These are phyloP conservation scores for Sphenopsis melanotis DNA, from an alignment of 2,797 vertebrate genomes.

Conservation along the genomic window DNA sequence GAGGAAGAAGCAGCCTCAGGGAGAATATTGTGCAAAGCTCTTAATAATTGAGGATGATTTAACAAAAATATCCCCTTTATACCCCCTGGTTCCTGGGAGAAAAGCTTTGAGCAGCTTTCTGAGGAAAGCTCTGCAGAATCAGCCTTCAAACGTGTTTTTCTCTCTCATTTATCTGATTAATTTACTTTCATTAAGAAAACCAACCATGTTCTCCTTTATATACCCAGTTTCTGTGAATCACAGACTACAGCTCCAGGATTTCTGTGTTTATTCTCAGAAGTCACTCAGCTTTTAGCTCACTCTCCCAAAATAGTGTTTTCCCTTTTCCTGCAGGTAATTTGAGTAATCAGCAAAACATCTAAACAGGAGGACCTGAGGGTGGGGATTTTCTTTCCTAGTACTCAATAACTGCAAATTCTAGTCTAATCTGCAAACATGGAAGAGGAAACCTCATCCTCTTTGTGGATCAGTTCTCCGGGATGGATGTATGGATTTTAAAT, in stretches of 20 bases:
- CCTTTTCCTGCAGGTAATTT: not conserved
- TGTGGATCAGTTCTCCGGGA: accelerated
- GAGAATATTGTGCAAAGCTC: not conserved
- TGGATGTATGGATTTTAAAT: not conserved
- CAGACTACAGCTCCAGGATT: not conserved
- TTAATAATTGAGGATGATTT: not conserved
- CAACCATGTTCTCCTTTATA: not conserved
- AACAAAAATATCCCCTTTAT: not conserved
- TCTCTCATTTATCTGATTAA: not conserved
- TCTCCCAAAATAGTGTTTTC: not conserved
- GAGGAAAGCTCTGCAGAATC: not conserved
- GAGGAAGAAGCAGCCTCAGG: not conserved
- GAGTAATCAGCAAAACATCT: not conserved
- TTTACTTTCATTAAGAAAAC: not conserved
- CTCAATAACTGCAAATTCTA: not conserved
- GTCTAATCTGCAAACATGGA: not conserved
- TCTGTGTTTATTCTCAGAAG: not conserved
- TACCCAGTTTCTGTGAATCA: not conserved
- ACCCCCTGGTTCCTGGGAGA: not conserved
- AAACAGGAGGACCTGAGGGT: not conserved
- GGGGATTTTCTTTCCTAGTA: not conserved
- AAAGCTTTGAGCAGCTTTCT: not conserved
- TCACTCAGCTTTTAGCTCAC: not conserved
- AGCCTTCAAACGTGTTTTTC: not conserved
- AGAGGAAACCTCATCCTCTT: not conserved